A percentile compares a stretch with the other conserved stretches of the same genome.
phyloP scores from a whole-genome alignment of 2,797 vertebrate species.

The Sciaenops ocellatus region DNA sequence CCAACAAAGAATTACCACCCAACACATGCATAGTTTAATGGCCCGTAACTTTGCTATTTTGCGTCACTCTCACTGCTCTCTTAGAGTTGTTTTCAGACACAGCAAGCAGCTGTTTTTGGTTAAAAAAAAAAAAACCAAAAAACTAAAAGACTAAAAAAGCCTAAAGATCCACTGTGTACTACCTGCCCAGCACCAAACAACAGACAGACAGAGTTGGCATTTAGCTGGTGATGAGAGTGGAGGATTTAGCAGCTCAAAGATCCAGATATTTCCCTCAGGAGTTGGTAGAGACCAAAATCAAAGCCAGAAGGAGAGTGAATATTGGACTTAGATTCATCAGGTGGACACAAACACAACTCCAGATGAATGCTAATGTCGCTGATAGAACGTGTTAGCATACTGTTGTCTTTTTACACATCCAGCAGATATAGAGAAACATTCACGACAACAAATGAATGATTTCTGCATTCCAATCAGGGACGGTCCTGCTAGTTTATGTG shows the following conservation, averaged over 20 bases:
- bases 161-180: not conserved
- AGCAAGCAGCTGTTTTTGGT: not conserved
- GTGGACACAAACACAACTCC: not conserved
- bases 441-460: no score
- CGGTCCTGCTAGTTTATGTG: no score
- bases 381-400: not conserved
- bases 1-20: not conserved
- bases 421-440: not conserved
- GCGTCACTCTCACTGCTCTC: not conserved
- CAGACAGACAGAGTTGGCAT: not conserved
- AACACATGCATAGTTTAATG: not conserved
- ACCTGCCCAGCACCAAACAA: not conserved
- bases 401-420: not conserved
- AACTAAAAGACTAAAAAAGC: not conserved
- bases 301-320: not conserved
- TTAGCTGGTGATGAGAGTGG: not conserved
- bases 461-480: no score
- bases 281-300: constrained; percentile 1
- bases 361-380: not conserved
- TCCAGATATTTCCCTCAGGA: not conserved
- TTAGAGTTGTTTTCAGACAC: not conserved
- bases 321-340: not conserved
- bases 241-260: not conserved
- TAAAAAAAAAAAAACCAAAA: not conserved
- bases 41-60: not conserved